Conservation (phyloP, 1,140 invertebrate genomes). For the Lerema accius region DNA sequence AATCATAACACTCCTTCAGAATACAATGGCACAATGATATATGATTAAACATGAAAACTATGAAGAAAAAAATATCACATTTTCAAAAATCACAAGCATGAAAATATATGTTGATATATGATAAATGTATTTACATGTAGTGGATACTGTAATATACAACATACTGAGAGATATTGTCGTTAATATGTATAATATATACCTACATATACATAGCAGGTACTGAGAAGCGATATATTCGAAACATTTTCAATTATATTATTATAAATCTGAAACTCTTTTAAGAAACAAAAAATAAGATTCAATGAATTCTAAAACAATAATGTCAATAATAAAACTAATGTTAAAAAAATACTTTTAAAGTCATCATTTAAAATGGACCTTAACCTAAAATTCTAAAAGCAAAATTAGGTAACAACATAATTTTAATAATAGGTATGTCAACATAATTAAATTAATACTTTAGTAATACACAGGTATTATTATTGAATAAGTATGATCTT, state of each 20-base stretch:
- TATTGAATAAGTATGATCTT: no score
- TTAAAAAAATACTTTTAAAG: no score
- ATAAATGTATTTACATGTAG: slow-evolving; percentile 42
- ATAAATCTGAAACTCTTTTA: not conserved
- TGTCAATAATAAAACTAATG: no score
- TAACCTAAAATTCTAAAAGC: no score
- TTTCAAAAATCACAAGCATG: slow-evolving; percentile 34
- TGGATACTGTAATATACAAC: slow-evolving; percentile 46
- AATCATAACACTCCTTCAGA: not conserved
- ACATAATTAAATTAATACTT: no score
- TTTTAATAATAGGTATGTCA: no score
- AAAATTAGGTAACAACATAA: no score
- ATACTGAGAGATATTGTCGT: slow-evolving; percentile 63
- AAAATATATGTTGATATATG: slow-evolving; percentile 40
- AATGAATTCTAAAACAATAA: no score
- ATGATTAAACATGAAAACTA: slow-evolving; percentile 1
- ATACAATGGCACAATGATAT: not conserved
- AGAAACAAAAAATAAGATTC: slow-evolving; percentile 7
- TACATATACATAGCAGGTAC: slow-evolving; percentile 61
- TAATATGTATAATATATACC: slow-evolving; percentile 56
- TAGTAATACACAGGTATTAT: no score
- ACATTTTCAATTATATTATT: not conserved
- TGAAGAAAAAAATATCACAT: slow-evolving; percentile 32
- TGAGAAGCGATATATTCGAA: slow-evolving; percentile 41
- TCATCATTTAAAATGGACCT: no score